phyloP scores from a whole-genome alignment of 2,113 vertebrate genomes.

The Neoarius graeffei region DNA sequence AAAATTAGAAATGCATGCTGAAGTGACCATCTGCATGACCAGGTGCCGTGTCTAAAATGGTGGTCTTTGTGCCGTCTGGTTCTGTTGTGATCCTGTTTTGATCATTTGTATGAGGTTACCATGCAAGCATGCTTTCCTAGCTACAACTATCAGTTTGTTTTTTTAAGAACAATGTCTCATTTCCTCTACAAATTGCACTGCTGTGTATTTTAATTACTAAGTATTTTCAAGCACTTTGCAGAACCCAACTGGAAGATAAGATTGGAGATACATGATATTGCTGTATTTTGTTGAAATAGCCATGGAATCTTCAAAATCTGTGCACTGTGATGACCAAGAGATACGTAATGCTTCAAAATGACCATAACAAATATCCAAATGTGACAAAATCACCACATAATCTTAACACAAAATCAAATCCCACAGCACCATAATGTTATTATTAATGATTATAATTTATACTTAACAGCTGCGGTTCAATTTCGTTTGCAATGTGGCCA shows the following conservation, averaged over 20 bases:
- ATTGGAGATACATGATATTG: not conserved
- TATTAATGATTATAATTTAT: not conserved
- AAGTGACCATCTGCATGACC: slow-evolving; percentile 8
- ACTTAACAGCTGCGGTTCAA: not conserved
- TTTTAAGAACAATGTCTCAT: not conserved
- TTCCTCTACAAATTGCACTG: not conserved
- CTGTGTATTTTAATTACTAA: not conserved
- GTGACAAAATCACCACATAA: not conserved
- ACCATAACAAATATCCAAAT: not conserved
- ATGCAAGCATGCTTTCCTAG: no score
- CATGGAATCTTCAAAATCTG: not conserved
- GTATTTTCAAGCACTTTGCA: not conserved
- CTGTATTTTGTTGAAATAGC: not conserved
- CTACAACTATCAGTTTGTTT: not conserved
- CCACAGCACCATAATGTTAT: not conserved
- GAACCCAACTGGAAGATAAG: not conserved
- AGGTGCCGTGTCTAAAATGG: not conserved
- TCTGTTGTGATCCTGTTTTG: no score
- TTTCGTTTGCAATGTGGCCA: not conserved
- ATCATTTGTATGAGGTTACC: not conserved
- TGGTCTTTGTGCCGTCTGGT: not conserved
- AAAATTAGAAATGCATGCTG: slow-evolving; percentile 15
- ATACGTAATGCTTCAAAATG: not conserved
- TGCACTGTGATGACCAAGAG: not conserved
- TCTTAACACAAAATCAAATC: not conserved